Conservation (phyloP, 1,140 invertebrate species). For the Fopius arisanus region DNA sequence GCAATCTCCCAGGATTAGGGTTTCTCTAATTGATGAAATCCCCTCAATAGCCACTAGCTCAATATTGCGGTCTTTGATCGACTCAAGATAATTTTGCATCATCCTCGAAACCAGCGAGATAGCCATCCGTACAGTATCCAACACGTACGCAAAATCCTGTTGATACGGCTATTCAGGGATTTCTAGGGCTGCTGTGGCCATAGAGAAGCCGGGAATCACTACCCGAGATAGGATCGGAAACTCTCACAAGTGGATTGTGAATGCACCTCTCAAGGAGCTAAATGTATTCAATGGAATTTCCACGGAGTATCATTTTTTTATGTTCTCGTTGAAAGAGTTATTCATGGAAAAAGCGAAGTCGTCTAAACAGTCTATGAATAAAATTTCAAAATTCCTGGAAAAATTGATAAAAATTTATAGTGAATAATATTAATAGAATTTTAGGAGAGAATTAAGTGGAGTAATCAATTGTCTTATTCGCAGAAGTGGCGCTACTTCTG, state of each 20-base stretch:
- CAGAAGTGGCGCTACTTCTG: slow-evolving; percentile 83
- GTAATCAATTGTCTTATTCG: slow-evolving; percentile 48
- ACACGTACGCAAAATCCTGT: not conserved
- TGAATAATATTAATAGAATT: no score
- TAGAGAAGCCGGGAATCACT: not conserved
- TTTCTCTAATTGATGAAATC: slow-evolving; percentile 22
- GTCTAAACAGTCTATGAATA: no score
- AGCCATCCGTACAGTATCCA: not conserved
- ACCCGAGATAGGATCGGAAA: not conserved
- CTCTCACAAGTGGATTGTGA: slow-evolving; percentile 8
- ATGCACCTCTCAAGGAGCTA: not conserved
- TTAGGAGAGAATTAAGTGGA: no score
- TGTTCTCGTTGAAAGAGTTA: not conserved
- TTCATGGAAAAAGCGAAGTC: not conserved
- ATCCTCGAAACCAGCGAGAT: not conserved
- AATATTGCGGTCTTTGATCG: slow-evolving; percentile 20
- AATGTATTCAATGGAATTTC: not conserved
- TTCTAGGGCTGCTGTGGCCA: not conserved
- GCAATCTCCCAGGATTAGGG: not conserved
- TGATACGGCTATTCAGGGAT: slow-evolving; percentile 11
- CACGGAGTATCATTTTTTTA: slow-evolving; percentile 13
- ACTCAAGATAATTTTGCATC: slow-evolving; percentile 19
- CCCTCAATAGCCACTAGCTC: not conserved
- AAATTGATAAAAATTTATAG: not conserved
- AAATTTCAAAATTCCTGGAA: no score